These are phyloP conservation scores for Clanis bilineata DNA, from an alignment of 2,888 invertebrate genomes.

Conservation along the genomic window DNA sequence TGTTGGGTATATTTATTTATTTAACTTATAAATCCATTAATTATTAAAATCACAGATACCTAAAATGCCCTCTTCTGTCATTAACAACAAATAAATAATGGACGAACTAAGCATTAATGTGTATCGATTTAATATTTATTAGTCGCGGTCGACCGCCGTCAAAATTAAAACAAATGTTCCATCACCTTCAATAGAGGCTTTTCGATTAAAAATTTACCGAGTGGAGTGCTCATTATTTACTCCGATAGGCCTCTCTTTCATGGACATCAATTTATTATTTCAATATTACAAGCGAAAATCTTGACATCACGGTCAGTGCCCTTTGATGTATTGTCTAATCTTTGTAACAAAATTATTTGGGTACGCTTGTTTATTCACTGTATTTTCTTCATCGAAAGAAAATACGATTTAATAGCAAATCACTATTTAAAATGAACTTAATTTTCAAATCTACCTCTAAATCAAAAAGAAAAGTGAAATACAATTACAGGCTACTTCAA, in stretches of 20 bases:
- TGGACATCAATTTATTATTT: slow-evolving; percentile 29
- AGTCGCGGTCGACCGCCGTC: slow-evolving; percentile 19
- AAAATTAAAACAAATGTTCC: slow-evolving; percentile 24
- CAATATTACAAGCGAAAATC: slow-evolving; percentile 22
- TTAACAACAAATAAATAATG: not conserved
- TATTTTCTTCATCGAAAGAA: too few relatives aligned
- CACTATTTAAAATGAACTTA: too few relatives aligned
- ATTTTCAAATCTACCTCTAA: too few relatives aligned
- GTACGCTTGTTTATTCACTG: too few relatives aligned
- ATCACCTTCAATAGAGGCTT: slow-evolving; percentile 18
- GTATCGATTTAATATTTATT: slow-evolving; percentile 1
- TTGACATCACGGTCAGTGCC: not conserved
- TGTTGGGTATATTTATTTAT: too few relatives aligned
- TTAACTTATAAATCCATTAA: too few relatives aligned
- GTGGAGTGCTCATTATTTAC: slow-evolving; percentile 26
- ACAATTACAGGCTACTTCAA: too few relatives aligned
- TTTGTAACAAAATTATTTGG: too few relatives aligned
- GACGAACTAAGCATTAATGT: not conserved
- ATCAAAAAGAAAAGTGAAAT: too few relatives aligned
- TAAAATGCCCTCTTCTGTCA: too few relatives aligned
- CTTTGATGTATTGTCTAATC: not conserved
- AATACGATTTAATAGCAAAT: too few relatives aligned
- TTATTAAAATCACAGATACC: too few relatives aligned
- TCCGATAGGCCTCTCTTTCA: slow-evolving; percentile 23
- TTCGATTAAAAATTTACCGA: slow-evolving; percentile 29